These are phyloP conservation scores for Phyto melanocephala DNA, from an alignment of 2,888 invertebrate genomes.

Conservation along the genomic window DNA sequence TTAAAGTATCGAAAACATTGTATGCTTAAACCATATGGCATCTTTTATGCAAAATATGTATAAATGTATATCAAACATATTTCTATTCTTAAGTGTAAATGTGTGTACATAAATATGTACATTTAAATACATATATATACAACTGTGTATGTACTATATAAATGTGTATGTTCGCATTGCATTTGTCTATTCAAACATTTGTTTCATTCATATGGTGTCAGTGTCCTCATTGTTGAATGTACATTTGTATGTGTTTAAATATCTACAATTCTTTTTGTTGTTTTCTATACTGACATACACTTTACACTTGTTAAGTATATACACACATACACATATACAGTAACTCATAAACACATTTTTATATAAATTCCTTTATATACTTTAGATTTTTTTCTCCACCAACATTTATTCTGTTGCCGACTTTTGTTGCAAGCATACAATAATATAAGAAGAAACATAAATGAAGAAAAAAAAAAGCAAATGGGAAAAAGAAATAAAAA, in stretches of 20 bases:
- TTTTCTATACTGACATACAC: background rate
- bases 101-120: background rate
- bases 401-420: conserved; percentile 49
- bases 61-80: background rate
- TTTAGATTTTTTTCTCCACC: conserved; percentile 4
- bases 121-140: background rate
- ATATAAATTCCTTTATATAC: conserved; percentile 32
- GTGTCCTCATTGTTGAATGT: conserved; percentile 63
- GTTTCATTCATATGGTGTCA: conserved; percentile 65
- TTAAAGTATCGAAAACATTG: no score
- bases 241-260: background rate
- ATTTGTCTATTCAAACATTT: conserved; percentile 30
- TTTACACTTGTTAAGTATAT: background rate
- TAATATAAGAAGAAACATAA: background rate
- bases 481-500: conserved; percentile 12
- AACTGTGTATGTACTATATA: background rate
- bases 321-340: background rate
- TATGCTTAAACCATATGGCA: background rate
- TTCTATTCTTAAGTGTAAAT: background rate
- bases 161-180: background rate
- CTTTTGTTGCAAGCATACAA: conserved; percentile 62
- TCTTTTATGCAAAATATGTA: background rate
- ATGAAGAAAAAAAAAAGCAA: background rate
- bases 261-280: background rate
- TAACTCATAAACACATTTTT: background rate